phyloP scores from a whole-genome alignment of 2,888 invertebrate genomes.

The Polydrusus pterygomalis region DNA sequence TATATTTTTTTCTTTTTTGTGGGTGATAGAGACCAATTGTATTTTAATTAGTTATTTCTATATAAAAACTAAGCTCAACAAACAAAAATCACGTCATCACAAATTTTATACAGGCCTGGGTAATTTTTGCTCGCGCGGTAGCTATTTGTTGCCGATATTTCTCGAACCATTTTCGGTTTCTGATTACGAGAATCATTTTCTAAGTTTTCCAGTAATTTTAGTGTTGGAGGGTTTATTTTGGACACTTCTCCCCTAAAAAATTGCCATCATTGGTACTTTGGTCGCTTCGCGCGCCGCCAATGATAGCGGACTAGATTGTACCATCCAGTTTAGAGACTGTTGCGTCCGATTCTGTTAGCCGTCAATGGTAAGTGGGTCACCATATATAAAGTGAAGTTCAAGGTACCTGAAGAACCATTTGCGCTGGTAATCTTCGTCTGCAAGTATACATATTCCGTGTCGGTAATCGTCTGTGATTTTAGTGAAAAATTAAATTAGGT shows the following conservation, averaged over 20 bases:
- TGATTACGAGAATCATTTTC: no score
- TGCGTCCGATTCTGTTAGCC: slow-evolving; percentile 55
- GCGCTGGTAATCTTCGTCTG: slow-evolving; percentile 59
- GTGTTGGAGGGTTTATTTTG: no score
- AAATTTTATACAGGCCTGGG: no score
- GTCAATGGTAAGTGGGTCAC: slow-evolving; percentile 81
- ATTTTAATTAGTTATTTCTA: no score
- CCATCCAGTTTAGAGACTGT: slow-evolving; percentile 49
- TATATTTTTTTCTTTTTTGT: no score
- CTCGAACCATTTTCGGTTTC: no score
- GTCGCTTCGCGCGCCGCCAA: slow-evolving; percentile 49
- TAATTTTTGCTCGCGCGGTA: no score
- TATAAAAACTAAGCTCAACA: no score
- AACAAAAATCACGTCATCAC: no score
- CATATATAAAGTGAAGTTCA: slow-evolving; percentile 89
- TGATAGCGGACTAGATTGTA: slow-evolving; percentile 51
- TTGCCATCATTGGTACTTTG: slow-evolving; percentile 17
- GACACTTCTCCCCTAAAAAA: not conserved
- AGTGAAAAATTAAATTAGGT: slow-evolving; percentile 29
- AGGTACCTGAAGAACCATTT: slow-evolving; percentile 78
- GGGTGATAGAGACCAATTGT: no score
- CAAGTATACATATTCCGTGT: slow-evolving; percentile 41
- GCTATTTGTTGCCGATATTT: no score
- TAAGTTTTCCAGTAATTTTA: no score
- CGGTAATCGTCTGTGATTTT: slow-evolving; percentile 37